Percentiles rank a stretch among this genome's conserved stretches.
phyloP scores from a whole-genome alignment of 2,888 invertebrate species.

The Hypercompe scribonia region DNA sequence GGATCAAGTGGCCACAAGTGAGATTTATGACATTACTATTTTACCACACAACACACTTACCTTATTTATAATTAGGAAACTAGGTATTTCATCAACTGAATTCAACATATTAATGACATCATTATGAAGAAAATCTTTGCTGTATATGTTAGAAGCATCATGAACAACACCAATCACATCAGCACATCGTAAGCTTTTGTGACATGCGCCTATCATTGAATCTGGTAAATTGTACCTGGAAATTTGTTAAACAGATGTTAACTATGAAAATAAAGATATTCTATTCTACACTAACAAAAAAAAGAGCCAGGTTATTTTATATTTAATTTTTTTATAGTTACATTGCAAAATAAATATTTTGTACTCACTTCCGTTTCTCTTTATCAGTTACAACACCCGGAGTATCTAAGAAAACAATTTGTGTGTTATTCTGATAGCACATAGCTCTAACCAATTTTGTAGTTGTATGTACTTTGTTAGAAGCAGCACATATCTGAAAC shows the following conservation, averaged over 20 bases:
- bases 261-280: background rate
- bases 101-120: slow-evolving; percentile 90
- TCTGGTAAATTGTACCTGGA: slow-evolving; percentile 76
- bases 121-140: slow-evolving; percentile 89
- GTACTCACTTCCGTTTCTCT: slow-evolving; percentile 89
- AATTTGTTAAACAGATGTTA: slow-evolving; percentile 19
- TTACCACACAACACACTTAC: slow-evolving; percentile 81
- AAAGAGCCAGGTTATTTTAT: background rate
- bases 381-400: slow-evolving; percentile 93
- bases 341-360: too few relatives aligned
- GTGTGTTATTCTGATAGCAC: slow-evolving; percentile 91
- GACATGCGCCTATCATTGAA: slow-evolving; percentile 82
- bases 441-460: slow-evolving; percentile 91
- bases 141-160: slow-evolving; percentile 91
- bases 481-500: slow-evolving; percentile 94
- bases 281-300: too few relatives aligned
- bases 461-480: slow-evolving; percentile 97
- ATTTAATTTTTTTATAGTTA: too few relatives aligned
- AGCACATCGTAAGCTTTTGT: slow-evolving; percentile 89
- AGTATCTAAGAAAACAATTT: slow-evolving; percentile 96
- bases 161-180: slow-evolving; percentile 95
- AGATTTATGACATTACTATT: too few relatives aligned
- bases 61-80: slow-evolving; percentile 96
- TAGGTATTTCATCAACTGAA: slow-evolving; percentile 86
- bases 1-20: too few relatives aligned